Conservation (phyloP, 2,888 invertebrate genomes). For the Esperia sulphurella region DNA sequence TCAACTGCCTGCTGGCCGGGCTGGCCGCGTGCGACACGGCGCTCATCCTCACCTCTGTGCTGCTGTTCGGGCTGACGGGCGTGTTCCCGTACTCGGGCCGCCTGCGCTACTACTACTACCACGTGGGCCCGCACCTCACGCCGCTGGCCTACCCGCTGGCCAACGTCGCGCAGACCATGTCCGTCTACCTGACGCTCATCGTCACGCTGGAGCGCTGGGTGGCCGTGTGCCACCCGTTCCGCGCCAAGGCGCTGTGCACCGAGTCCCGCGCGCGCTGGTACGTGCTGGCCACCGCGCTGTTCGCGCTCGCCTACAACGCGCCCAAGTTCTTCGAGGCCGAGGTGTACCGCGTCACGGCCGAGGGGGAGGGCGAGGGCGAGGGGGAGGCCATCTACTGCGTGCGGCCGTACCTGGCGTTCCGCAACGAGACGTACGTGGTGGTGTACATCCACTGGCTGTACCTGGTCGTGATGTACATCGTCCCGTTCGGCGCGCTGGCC, state of each 20-base stretch:
- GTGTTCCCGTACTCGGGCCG: conserved; percentile 90
- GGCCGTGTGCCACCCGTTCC: conserved; percentile 93
- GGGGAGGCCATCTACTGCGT: conserved; percentile 84
- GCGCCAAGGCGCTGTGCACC: conserved; percentile 93
- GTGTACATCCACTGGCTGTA: conserved; percentile 97
- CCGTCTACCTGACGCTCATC: conserved; percentile 93
- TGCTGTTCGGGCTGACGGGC: conserved; percentile 92
- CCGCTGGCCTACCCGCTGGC: conserved; percentile 90
- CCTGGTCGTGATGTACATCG: conserved; percentile 94
- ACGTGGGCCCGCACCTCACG: conserved; percentile 89
- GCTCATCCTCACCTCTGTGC: conserved; percentile 90
- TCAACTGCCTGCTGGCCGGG: conserved; percentile 95
- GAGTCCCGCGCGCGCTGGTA: conserved; percentile 91
- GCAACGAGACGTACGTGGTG: conserved; percentile 86
- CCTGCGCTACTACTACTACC: conserved; percentile 87
- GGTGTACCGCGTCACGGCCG: conserved; percentile 56
- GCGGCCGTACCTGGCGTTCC: conserved; percentile 83
- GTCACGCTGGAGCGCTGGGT: conserved; percentile 97
- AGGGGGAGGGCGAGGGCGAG: conserved; percentile 47
- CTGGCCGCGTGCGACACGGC: conserved; percentile 96
- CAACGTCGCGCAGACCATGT: conserved; percentile 93
- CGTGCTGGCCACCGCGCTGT: conserved; percentile 88
- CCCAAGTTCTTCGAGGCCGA: conserved; percentile 88
- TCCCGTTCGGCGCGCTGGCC: conserved; percentile 93
- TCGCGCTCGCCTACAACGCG: conserved; percentile 91